Conservation (phyloP, 2,888 invertebrate species). For the Pristionchus exspectatus region DNA sequence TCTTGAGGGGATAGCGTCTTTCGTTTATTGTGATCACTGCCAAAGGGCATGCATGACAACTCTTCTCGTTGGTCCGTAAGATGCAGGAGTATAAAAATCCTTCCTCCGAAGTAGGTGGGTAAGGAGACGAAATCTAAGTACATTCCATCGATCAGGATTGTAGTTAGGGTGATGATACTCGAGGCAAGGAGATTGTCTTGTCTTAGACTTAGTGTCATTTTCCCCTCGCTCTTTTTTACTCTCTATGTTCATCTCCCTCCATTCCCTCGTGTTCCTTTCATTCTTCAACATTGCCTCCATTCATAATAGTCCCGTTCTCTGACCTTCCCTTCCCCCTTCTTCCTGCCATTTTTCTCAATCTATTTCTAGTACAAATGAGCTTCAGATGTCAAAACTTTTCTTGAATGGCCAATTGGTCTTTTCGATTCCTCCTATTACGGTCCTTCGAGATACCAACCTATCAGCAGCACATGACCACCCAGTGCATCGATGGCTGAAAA, state of each 20-base stretch:
- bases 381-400: background rate
- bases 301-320: conserved; percentile 21
- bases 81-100: too few relatives aligned
- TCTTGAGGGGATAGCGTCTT: too few relatives aligned
- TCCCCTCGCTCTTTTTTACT: too few relatives aligned
- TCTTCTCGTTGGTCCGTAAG: too few relatives aligned
- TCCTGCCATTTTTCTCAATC: background rate
- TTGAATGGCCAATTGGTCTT: conserved; percentile 4
- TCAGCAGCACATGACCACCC: background rate
- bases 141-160: too few relatives aligned
- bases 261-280: background rate
- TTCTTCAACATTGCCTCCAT: background rate
- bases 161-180: too few relatives aligned
- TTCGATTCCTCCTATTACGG: background rate
- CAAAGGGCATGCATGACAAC: too few relatives aligned
- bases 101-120: too few relatives aligned
- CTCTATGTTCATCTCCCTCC: background rate
- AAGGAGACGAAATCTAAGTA: too few relatives aligned
- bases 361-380: background rate
- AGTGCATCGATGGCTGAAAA: background rate
- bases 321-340: background rate
- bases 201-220: too few relatives aligned
- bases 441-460: background rate
- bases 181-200: too few relatives aligned
- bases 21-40: too few relatives aligned